Evolutionary conservation across 2,888 invertebrate genomes (phyloP), one percentile per base, ranked within the genome.

Genomic region (Campoplex capitator): DNA sequence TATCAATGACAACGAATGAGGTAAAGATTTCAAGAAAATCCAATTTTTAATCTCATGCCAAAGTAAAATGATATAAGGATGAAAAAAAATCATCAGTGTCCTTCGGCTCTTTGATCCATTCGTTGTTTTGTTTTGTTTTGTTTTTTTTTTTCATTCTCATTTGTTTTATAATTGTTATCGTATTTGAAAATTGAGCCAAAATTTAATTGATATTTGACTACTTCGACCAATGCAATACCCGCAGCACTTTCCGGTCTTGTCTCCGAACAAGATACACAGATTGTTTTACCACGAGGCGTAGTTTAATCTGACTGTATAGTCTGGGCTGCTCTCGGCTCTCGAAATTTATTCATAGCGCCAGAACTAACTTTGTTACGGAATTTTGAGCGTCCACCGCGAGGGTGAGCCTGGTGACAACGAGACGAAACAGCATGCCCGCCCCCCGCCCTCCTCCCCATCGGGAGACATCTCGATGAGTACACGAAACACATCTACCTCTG

Each of bases 271-370:
- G 28, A 74, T 68, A 74, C 38, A 81, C 38, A 56, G 70, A 70
- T 75, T 82, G 65, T 84, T 82, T 65, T 62, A 78, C 71, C 78
- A 35, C 73, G 81, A 68, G 86, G 56, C 82, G 83, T 88, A 90
- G 87, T 91, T 90, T 93, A 92, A 93, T 93, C 91, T 92, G 92
- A 91, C 83, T 84, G 23, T 23, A 65, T 70, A 71, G 48, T 65
- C 38, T 28, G n/a, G 42, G 16, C 51, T 89, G 9, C 51, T 89
- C 51, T 89, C 89, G 90, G 89, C 90, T 90, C 89, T 89, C 88
- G 89, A 93, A 94, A 94, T 94, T 94, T 94, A 94, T 94, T 93
- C 94, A 94, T 93, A 93, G 93, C 91, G 89, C 85, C 65, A 45
- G 90, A 90, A 91, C 90, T 94, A 94, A 94, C 92, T 91, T 91